These are phyloP conservation scores for Notiomystis cincta DNA, from an alignment of 2,113 vertebrate species.

Conservation along the genomic window DNA sequence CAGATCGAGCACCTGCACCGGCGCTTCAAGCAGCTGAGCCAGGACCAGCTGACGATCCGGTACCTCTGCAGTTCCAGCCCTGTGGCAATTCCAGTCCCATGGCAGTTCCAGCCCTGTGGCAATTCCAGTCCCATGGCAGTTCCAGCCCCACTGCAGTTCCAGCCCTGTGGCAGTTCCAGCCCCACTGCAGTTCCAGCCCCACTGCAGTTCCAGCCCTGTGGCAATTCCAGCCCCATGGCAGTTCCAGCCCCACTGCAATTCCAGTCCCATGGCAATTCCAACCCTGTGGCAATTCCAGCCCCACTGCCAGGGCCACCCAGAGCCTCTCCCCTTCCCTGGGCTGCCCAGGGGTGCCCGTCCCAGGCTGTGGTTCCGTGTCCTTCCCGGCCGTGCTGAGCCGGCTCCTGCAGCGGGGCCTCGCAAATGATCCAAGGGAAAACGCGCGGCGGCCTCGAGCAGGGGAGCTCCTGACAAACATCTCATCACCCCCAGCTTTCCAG, in stretches of 20 bases:
- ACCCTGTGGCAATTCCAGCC: fast-evolving
- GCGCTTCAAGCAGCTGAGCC: conserved; percentile 84
- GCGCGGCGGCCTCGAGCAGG: fast-evolving
- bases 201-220: too few species aligned
- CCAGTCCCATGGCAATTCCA: fast-evolving
- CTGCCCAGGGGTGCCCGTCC: neutral
- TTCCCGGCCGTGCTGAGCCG: fast-evolving
- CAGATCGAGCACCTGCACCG: conserved; percentile 87
- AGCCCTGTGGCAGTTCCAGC: fast-evolving
- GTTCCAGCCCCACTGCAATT: too few species aligned
- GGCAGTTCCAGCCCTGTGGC: too few species aligned
- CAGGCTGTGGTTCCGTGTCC: too few species aligned
- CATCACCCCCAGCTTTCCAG: fast-evolving
- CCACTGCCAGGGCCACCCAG: fast-evolving
- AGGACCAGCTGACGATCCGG: conserved; percentile 83
- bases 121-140: fast-evolving
- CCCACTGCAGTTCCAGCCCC: fast-evolving
- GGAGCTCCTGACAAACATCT: fast-evolving
- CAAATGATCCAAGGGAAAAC: fast-evolving
- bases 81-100: fast-evolving
- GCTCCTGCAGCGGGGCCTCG: fast-evolving
- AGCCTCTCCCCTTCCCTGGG: neutral
- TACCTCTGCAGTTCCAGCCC: conserved; percentile 61
- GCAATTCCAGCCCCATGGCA: fast-evolving
- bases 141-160: fast-evolving